phyloP scores from a whole-genome alignment of 2,888 invertebrate genomes.

The Galerucella nymphaeae region DNA sequence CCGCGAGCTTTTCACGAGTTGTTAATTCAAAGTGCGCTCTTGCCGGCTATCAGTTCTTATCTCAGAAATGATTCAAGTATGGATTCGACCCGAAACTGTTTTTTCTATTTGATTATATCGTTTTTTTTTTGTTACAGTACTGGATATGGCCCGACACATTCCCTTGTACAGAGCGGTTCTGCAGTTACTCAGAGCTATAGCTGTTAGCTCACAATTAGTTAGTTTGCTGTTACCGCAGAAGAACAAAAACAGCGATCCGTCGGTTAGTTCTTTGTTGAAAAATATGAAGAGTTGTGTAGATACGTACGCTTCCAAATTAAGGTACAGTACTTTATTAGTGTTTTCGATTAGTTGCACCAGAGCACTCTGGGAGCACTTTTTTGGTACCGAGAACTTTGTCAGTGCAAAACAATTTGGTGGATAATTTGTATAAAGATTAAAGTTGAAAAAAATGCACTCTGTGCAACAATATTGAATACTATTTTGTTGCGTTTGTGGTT shows the following conservation, averaged over 20 bases:
- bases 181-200: constrained; percentile 82
- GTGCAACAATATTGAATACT: too few relatives aligned
- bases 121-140: constrained; percentile 67
- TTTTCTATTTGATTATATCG: neutral
- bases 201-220: constrained; percentile 70
- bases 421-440: too few relatives aligned
- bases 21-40: constrained; percentile 83
- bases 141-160: constrained; percentile 97
- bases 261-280: constrained; percentile 81
- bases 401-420: too few relatives aligned
- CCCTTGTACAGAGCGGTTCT: constrained; percentile 90
- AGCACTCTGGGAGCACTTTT: too few relatives aligned
- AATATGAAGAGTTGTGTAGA: constrained; percentile 94
- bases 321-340: constrained; percentile 63
- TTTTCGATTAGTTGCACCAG: too few relatives aligned
- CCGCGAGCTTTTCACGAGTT: constrained; percentile 81
- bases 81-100: too few relatives aligned
- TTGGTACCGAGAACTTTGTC: too few relatives aligned
- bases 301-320: constrained; percentile 87
- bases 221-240: constrained; percentile 73
- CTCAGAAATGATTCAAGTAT: constrained; percentile 90
- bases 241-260: constrained; percentile 64
- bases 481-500: too few relatives aligned
- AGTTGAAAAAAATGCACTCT: too few relatives aligned
- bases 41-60: constrained; percentile 90